These are phyloP conservation scores for Tetragonula carbonaria DNA, from an alignment of 2,888 invertebrate species.

Conservation along the genomic window DNA sequence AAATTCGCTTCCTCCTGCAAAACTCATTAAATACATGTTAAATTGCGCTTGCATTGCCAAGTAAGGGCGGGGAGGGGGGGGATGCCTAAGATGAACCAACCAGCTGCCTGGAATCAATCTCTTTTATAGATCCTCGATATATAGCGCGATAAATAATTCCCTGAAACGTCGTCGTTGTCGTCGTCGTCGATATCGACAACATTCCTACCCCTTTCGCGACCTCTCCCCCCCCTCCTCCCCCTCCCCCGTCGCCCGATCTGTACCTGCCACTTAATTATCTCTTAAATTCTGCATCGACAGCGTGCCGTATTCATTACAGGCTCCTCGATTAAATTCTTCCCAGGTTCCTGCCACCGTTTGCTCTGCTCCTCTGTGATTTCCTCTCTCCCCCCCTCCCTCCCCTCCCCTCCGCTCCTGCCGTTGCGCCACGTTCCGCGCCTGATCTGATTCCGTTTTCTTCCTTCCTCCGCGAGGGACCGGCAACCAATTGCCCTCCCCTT, in stretches of 20 bases:
- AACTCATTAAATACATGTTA: not conserved
- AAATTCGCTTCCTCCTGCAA: not conserved
- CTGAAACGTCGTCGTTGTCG: conserved; percentile 3
- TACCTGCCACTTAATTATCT: conserved; percentile 61
- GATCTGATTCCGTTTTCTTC: conserved; percentile 24
- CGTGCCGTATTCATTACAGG: conserved; percentile 57
- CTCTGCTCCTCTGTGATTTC: conserved; percentile 34
- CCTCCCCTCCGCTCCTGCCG: no score
- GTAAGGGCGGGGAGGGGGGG: rapidly evolving
- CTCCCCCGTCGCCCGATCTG: not conserved
- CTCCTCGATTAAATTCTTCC: conserved; percentile 63
- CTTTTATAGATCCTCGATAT: not conserved
- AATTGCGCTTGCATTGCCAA: not conserved
- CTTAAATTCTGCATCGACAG: conserved; percentile 59
- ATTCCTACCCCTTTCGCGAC: conserved; percentile 29
- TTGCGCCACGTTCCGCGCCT: not conserved
- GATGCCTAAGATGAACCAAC: not conserved
- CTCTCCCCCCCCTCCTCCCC: not conserved
- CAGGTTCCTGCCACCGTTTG: conserved; percentile 41
- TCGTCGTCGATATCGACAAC: conserved; percentile 36
- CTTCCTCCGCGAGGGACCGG: not conserved
- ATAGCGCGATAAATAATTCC: conserved; percentile 35
- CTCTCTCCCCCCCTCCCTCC: not conserved
- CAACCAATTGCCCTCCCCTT: not conserved
- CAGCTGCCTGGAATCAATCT: no score